Conservation (phyloP, 2,888 invertebrate genomes). For the Calameuta pallipes region DNA sequence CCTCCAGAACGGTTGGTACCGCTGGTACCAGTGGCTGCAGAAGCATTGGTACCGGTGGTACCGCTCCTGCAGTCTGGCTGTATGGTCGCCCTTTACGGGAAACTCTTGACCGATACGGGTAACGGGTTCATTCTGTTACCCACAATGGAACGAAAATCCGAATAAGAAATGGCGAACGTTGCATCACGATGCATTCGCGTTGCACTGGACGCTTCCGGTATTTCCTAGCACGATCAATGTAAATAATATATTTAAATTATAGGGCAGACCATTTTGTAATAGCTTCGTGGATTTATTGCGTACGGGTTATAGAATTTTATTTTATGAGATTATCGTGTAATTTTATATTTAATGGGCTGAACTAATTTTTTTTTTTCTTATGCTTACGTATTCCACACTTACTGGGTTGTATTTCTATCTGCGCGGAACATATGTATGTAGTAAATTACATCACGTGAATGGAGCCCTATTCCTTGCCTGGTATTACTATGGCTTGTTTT, state of each 20-base stretch:
- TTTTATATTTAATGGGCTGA: background rate
- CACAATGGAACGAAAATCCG: background rate
- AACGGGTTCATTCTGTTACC: constrained; percentile 50
- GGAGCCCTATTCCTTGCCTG: constrained; percentile 20
- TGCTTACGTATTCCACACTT: background rate
- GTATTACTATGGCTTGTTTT: constrained; percentile 17
- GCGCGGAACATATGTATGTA: background rate
- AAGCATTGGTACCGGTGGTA: constrained; percentile 11
- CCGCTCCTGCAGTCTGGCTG: background rate
- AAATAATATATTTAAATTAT: background rate
- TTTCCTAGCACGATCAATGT: background rate
- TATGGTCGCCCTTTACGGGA: constrained; percentile 51
- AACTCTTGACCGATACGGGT: constrained; percentile 47
- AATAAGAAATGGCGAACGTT: background rate
- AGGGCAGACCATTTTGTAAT: background rate
- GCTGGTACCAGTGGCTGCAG: constrained; percentile 4
- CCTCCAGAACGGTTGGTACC: constrained; percentile 6
- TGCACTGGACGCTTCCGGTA: background rate
- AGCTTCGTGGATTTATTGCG: background rate
- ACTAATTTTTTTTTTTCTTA: background rate
- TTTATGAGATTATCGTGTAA: background rate
- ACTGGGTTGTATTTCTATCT: background rate
- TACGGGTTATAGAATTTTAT: background rate
- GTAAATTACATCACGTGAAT: constrained; percentile 29
- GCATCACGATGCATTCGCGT: background rate